Evolutionary conservation across 2,797 vertebrate species (phyloP), one percentile per base, ranked within the genome.

Genomic region (Melopsittacus undulatus): DNA sequence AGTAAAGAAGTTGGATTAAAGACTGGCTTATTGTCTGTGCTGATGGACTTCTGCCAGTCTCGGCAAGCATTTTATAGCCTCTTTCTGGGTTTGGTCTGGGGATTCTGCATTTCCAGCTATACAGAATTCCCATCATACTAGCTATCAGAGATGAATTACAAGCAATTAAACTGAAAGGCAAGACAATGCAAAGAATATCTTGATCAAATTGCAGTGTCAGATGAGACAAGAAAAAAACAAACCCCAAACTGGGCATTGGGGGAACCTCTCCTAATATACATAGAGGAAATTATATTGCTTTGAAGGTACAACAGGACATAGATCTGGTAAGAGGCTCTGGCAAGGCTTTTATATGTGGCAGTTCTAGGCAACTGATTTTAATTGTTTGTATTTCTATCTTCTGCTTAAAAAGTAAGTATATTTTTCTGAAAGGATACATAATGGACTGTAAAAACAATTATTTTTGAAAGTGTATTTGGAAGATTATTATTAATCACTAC

Each of bases 321-420:
- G 73, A 56, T 59, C n/a, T 87, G 21, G 46, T 68, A 70, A 70
- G 59, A 84, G 21, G 32, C 14, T 81, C 46, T 75, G n/a, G 21
- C 34, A 88, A n/a, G 9, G 51, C 48, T 67, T 78, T 43, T 83
- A 32, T n/a, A 51, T 48, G 22, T 68, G n/a, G 17, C 52, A 23
- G 24, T 75, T 87, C 46, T 82, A 89, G 43, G 64, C 43, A 83
- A 21, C 57, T 83, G 9, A 27, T 74, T 91, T 94, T 79, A 89
- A 34, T 83, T 83, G 30, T 17, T 91, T 88, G 5, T 57, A 32
- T 69, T 80, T 88, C 29, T 72, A 1, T 82, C 27, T 59, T 79
- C 69, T 90, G 2, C 32, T 90, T 88, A 4, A 82, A 93, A 75
- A 62, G 30, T 22, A 62, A 63, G 14, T 48, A 3, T 5, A 2